Conservation (phyloP, 35 echinoderm and acorn worm species). For the Stichopus chloronotus region DNA sequence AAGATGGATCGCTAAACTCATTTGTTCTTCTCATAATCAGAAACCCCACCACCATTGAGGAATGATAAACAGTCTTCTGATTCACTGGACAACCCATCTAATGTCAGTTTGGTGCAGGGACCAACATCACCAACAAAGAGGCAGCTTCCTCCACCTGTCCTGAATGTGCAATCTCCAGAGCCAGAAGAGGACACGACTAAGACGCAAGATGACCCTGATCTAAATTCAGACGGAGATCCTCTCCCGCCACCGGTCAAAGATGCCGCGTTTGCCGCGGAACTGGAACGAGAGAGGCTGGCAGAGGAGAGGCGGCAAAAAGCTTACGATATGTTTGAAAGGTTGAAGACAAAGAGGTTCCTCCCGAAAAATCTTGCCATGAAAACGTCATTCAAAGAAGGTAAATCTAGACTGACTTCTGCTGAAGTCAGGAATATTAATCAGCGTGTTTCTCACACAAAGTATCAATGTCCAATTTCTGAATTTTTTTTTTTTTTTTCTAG, state of each 20-base stretch:
- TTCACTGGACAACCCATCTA: background rate
- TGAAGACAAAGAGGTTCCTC: constrained; percentile 68
- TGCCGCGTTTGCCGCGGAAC: constrained; percentile 56
- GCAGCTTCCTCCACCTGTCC: background rate
- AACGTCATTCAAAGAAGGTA: constrained; percentile 71
- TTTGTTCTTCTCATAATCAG: background rate
- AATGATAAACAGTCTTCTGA: background rate
- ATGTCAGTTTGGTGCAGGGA: background rate
- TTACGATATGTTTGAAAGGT: constrained; percentile 75
- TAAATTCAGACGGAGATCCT: background rate
- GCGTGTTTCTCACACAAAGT: background rate
- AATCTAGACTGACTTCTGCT: background rate
- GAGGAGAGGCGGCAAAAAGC: constrained; percentile 78
- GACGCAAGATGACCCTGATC: background rate
- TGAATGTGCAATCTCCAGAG: constrained; percentile 10
- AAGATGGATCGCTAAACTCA: too few species aligned
- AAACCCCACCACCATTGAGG: constrained; percentile 14
- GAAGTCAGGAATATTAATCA: background rate
- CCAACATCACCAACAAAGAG: background rate
- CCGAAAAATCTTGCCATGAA: constrained; percentile 18
- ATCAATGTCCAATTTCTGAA: background rate
- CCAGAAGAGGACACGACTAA: background rate
- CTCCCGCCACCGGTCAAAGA: constrained; percentile 68
- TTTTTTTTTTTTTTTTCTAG: background rate
- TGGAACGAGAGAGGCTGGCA: constrained; percentile 73